phyloP scores from a whole-genome alignment of 2,888 invertebrate genomes.

The Geophilus truncorum region DNA sequence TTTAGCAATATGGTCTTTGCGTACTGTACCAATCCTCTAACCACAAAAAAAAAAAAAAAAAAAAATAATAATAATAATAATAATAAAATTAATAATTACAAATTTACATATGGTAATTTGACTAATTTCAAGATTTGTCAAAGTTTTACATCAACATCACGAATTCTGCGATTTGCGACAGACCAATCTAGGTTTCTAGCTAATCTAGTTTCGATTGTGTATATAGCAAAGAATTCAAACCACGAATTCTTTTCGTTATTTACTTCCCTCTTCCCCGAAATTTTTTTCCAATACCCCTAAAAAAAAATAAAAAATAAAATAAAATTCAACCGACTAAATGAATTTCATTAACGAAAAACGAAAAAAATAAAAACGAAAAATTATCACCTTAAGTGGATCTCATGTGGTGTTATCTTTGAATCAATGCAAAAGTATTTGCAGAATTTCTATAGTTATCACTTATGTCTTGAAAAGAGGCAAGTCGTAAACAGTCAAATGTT shows the following conservation, averaged over 20 bases:
- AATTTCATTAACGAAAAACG: neutral
- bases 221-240: neutral
- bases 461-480: neutral
- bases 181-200: neutral
- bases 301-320: no score
- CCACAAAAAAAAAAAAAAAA: no score
- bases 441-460: neutral
- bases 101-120: no score
- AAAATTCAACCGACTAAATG: neutral
- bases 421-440: slow-evolving; percentile 23
- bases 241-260: no score
- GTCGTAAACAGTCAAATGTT: neutral
- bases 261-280: no score
- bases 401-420: neutral
- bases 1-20: no score
- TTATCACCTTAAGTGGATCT: slow-evolving; percentile 9
- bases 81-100: no score
- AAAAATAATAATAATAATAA: no score
- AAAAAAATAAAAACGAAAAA: neutral
- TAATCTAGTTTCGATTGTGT: neutral
- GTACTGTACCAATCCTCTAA: no score
- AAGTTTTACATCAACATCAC: neutral
- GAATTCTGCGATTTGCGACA: neutral
- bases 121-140: no score
- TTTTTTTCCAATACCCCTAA: no score